Conservation (phyloP, 1,140 invertebrate genomes). For the Heliconius eleuchia region DNA sequence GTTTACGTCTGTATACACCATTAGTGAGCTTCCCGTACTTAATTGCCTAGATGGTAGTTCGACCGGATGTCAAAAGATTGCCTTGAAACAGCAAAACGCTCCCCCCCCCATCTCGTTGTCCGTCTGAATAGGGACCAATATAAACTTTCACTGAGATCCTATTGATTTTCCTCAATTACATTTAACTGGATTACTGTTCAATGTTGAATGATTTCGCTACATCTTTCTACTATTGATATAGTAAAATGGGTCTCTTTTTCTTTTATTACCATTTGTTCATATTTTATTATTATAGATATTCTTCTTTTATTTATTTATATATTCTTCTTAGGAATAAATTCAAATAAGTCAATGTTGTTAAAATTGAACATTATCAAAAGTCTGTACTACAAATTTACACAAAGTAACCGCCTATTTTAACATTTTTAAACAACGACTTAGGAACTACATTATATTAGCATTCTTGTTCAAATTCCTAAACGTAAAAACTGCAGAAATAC, state of each 20-base stretch:
- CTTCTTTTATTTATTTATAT: no score
- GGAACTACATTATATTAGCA: not conserved
- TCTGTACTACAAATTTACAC: no score
- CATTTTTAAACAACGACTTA: not conserved
- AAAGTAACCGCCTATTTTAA: not conserved
- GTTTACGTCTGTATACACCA: conserved; percentile 59
- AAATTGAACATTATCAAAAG: no score
- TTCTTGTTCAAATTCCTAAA: not conserved
- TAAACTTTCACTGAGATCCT: conserved; percentile 36
- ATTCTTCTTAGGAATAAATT: no score
- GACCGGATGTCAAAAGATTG: conserved; percentile 76
- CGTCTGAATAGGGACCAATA: conserved; percentile 36
- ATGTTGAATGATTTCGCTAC: conserved; percentile 15
- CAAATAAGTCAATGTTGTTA: no score
- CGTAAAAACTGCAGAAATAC: conserved; percentile 65
- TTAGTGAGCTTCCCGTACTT: conserved; percentile 65
- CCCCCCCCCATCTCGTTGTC: conserved; percentile 44
- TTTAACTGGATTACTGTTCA: conserved; percentile 12
- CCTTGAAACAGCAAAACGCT: conserved; percentile 62
- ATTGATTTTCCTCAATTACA: conserved; percentile 38
- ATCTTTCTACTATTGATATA: not conserved
- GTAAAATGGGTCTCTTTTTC: not conserved
- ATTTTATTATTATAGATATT: no score
- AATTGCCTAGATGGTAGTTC: conserved; percentile 68
- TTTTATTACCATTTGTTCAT: not conserved